Base-by-base conservation (phyloP, 2,888 invertebrate species). In the Tinea pellionella region DNA sequence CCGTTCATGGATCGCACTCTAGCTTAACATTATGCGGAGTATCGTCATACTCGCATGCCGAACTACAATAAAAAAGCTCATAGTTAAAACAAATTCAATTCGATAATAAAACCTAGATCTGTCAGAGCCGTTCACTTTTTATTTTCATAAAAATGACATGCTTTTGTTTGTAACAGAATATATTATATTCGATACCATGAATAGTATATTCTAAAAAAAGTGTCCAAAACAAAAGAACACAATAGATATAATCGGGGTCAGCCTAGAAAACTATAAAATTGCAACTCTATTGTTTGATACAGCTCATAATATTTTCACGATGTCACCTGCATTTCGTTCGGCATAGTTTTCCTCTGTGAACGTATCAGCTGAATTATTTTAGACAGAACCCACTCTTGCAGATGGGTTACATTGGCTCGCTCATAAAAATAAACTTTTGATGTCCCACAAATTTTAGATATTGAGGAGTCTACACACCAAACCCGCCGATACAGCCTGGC, bases 271-370 rank as follows among this genome's bases (percentile, higher is more conserved):
- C 59, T 56, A 61, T 59, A 59, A 61, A 59, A 47, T 53, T 13
- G 42, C 29, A 37, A 59, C 32, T 1, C 59, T 61, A 61, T 61
- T 61, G 59, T 61, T 32, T 29, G 55, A n/a, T 24, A 30, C 53
- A 9, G 18, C 57, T 61, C 61, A 61, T 61, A 42, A 61, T 56
- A 57, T 43, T 61, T 61, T 59, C 59, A 61, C 15, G 18, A 24
- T 29, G 61, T 24, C 61, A 59, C 43, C 30, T 59, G 61, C 59
- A 47, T 19, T 19, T 16, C 57, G 61, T 19, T 18, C 24, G 29
- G 15, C 59, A 57, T 16, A 24, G 18, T 32, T 13, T 56, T 32
- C 29, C n/a, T 13, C 13, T 43, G 29, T n/a, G 11, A 24, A 8
- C 2, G 15, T 30, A 59, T 13, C 18, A 29, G 43, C 16, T 1